Percentiles rank a stretch among this genome's conserved stretches.
Conservation (phyloP, 2,113 vertebrate genomes). For the Electrona antarctica region DNA sequence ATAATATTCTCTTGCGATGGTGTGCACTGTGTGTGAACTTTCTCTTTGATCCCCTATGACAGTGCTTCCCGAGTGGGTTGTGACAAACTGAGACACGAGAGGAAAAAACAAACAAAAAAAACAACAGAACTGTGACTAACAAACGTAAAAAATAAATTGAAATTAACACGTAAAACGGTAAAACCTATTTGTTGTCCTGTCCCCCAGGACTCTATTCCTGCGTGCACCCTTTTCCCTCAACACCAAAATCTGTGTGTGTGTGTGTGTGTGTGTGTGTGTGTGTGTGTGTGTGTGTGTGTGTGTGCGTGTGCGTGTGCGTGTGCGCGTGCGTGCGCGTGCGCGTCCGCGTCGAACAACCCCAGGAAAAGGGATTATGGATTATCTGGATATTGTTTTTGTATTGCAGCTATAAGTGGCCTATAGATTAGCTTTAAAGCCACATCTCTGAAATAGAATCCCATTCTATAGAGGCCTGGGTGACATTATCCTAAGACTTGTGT, state of each 20-base stretch:
- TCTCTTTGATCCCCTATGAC: no score
- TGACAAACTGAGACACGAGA: no score
- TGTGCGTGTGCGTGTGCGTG: constrained; percentile 2
- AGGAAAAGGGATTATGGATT: constrained; percentile 33
- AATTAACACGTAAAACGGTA: no score
- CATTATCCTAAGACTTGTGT: constrained; percentile 24
- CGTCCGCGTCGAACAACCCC: not conserved
- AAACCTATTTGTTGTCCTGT: no score
- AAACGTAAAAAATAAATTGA: no score
- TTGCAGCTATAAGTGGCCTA: constrained; percentile 43
- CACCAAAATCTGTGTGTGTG: not conserved
- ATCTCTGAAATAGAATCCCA: constrained; percentile 36
- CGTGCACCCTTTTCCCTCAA: no score
- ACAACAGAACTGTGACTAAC: no score
- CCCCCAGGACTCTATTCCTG: no score
- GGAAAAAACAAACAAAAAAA: no score
- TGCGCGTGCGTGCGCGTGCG: not conserved
- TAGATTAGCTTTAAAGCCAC: constrained; percentile 41
- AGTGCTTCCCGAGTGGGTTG: no score
- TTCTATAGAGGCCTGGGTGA: constrained; percentile 18
- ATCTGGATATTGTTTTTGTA: constrained; percentile 15
- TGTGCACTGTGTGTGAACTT: no score
- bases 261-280: not conserved
- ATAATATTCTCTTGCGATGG: no score
- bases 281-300: not conserved